Conservation (phyloP, 2,888 invertebrate genomes). For the Philereme vetulata region DNA sequence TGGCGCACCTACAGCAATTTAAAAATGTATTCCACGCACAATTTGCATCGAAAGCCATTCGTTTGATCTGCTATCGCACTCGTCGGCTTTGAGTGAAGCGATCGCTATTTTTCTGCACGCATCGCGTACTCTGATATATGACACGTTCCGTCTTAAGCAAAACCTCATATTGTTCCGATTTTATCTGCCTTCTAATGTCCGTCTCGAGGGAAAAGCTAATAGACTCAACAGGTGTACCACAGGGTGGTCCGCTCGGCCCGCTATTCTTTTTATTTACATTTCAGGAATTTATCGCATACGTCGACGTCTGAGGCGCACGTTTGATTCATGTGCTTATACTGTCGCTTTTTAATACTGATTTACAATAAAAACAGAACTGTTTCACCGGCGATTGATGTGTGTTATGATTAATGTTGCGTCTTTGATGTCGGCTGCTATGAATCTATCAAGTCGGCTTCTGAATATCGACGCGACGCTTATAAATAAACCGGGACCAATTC, state of each 20-base stretch:
- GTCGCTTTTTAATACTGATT: slow-evolving; percentile 83
- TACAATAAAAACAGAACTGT: slow-evolving; percentile 82
- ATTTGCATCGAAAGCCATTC: slow-evolving; percentile 67
- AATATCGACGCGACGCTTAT: slow-evolving; percentile 78
- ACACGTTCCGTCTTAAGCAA: slow-evolving; percentile 53
- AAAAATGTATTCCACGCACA: slow-evolving; percentile 69
- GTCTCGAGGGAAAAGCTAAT: slow-evolving; percentile 62
- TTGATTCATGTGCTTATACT: slow-evolving; percentile 79
- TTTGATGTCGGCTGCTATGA: slow-evolving; percentile 82
- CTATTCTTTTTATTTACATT: slow-evolving; percentile 75
- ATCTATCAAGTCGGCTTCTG: slow-evolving; percentile 81
- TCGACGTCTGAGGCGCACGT: slow-evolving; percentile 77
- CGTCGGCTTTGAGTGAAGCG: slow-evolving; percentile 54
- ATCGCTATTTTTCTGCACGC: slow-evolving; percentile 71
- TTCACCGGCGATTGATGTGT: slow-evolving; percentile 81
- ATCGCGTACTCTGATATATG: slow-evolving; percentile 70
- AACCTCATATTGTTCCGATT: slow-evolving; percentile 57
- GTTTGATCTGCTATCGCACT: slow-evolving; percentile 63
- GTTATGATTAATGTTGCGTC: slow-evolving; percentile 81
- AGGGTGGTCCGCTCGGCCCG: slow-evolving; percentile 73
- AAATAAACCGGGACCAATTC: slow-evolving; percentile 76
- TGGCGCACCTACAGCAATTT: slow-evolving; percentile 63
- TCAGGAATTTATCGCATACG: slow-evolving; percentile 77
- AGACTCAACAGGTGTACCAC: slow-evolving; percentile 79
- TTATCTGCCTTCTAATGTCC: slow-evolving; percentile 59